Base-by-base conservation (phyloP, 2,113 vertebrate genomes). In the Catharus minimus region DNA sequence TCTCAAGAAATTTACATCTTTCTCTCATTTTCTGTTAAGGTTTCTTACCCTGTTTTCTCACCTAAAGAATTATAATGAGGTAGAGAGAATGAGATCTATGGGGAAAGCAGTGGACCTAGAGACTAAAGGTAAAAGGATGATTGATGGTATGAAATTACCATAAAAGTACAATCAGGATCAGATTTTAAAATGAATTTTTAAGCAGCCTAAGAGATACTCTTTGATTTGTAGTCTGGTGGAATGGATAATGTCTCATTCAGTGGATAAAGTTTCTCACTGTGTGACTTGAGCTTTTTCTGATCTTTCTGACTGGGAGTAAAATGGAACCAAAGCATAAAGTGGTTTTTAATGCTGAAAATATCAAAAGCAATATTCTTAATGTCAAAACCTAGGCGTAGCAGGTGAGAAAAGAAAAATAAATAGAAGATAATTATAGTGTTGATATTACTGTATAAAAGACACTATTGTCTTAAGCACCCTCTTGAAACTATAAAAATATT, bases 141-240 rank as follows among this genome's bases (percentile, higher is more conserved):
- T 98, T 98, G 98, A 99, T 98, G 98, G 99, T 98, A 97, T 97
- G 97, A 98, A 98, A 99, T 99, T 99, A 99, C 98, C 99, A 99
- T 99, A 99, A 98, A 99, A 99, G 98, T 99, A 99, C 99, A 99
- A 99, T 99, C 99, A 98, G 98, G 98, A 98, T 98, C 98, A 98
- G 97, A 98, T 99, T 99, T 99, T 99, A 99, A 99, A 99, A 99
- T 99, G 98, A 99, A 99, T 99, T 99, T 98, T 99, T 99, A 99
- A 99, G 99, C 98, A 99, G 98, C 97, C 98, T 99, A 98, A 98
- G 99, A 99, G 98, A 99, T 98, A 97, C 97, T 97, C 98, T 99
- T 99, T 99, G 99, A 99, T 99, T 99, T 98, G 96, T 97, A 98
- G 98, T 98, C 98, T 99, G 98, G 99, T 99, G 98, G 99, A 99